Conservation (phyloP, 2,888 invertebrate species). For the Eristalis tenax region DNA sequence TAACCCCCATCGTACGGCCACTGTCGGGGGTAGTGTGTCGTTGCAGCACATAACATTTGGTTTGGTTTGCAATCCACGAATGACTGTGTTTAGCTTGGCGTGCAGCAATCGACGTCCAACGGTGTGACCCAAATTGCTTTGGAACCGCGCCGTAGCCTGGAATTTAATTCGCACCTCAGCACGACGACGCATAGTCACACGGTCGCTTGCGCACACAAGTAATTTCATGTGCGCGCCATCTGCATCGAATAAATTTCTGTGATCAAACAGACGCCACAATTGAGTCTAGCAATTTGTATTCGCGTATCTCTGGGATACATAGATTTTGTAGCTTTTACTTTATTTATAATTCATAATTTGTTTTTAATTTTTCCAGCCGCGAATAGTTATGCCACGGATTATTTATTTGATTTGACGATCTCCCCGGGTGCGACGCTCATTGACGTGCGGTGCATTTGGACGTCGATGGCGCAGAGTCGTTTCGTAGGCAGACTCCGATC, state of each 20-base stretch:
- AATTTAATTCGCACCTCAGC: conserved; percentile 64
- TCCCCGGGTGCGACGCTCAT: neutral
- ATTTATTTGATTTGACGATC: conserved; percentile 63
- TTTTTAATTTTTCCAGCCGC: neutral
- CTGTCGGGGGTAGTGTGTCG: neutral
- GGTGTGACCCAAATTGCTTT: conserved; percentile 62
- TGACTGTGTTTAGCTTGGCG: conserved; percentile 14
- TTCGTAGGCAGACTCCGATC: too few species aligned
- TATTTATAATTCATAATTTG: neutral
- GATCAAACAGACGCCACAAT: conserved; percentile 65
- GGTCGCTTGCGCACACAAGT: conserved; percentile 13
- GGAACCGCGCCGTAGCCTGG: conserved; percentile 50
- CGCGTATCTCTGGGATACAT: neutral
- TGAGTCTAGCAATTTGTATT: conserved; percentile 43
- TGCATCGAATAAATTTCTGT: conserved; percentile 64
- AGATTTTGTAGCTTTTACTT: neutral
- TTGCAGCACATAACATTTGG: conserved; percentile 5
- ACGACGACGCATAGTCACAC: conserved; percentile 26
- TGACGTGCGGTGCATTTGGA: neutral
- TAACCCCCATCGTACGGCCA: conserved; percentile 5
- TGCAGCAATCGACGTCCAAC: conserved; percentile 40
- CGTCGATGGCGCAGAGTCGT: too few species aligned
- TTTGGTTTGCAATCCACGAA: neutral
- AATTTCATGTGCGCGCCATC: conserved; percentile 56
- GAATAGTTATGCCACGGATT: conserved; percentile 48